Evolutionary conservation across 2,888 invertebrate genomes (phyloP), one percentile per base, ranked within the genome.

Genomic region (Onchidella celtica): DNA sequence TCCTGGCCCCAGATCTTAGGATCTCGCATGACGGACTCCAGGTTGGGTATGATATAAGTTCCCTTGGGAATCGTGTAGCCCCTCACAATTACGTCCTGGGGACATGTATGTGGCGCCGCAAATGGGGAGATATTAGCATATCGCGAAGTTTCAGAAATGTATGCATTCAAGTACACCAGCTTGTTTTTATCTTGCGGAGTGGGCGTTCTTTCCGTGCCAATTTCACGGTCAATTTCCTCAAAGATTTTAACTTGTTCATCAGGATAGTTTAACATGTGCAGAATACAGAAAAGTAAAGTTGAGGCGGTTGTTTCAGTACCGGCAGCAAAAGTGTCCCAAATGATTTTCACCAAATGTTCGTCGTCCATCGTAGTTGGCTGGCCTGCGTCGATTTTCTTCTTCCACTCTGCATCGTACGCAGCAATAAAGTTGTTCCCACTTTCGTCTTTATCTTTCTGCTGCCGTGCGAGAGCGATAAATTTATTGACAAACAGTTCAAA

Each of bases 241-340:
- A 66, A 69, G 11, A 79, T 66, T 36, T 73, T 81, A 11, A 77
- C 69, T 55, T 83, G 84, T 17, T 81, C 95, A 17, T 96, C 95
- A 57, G 96, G 96, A 90, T 97, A 95, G 69, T 96, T 95, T 9
- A 96, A 97, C 91, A 97, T 95, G 89, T 97, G 94, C 85, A 96
- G 96, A 4, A 97, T 94, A 83, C 96, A 96, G 94, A 97, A 97
- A 90, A 96, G 96, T 84, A 97, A 96, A 1, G 96, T 97, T 27
- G 97, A 96, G 21, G 96, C 95, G 0, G 96, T 96, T 1, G 96
- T 96, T 89, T 96, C 96, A 90, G 85, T 83, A 0, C 77, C 77
- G n/a, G 68, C 77, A 34, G 27, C 34, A 27, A 77, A 68, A 11
- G 68, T 34, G 27, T 77, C 77, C 36, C 36, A 66, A 14, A 77